Conservation (phyloP, 2,113 vertebrate species). For the Laticauda colubrina region DNA sequence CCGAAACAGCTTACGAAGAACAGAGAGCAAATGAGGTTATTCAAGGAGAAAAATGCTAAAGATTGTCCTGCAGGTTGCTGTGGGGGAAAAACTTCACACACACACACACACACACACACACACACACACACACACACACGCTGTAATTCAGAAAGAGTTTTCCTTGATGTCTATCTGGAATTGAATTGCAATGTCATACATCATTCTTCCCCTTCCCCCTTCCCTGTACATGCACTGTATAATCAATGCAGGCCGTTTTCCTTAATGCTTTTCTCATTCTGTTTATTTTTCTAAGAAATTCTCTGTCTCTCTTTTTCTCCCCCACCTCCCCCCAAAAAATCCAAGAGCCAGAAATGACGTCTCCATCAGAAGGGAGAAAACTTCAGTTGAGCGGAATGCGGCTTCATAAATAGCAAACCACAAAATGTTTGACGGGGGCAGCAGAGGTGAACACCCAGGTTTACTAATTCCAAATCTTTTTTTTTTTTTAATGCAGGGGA, state of each 20-base stretch:
- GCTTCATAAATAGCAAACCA: constrained; percentile 61
- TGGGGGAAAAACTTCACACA: background rate
- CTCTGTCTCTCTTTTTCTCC: background rate
- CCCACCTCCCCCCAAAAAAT: background rate
- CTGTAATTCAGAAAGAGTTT: constrained; percentile 49
- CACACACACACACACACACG: no score
- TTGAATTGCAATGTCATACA: background rate
- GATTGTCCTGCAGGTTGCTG: background rate
- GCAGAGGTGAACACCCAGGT: constrained; percentile 45
- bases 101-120: no score
- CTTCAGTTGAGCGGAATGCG: constrained; percentile 51
- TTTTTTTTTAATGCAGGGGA: background rate
- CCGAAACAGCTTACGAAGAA: background rate
- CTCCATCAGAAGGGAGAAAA: constrained; percentile 47
- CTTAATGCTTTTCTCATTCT: constrained; percentile 62
- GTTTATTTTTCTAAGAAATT: constrained; percentile 58
- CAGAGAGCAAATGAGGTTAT: background rate
- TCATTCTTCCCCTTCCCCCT: background rate
- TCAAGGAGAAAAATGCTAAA: background rate
- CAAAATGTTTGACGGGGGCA: constrained; percentile 44
- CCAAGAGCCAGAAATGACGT: constrained; percentile 61
- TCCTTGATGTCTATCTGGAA: constrained; percentile 34
- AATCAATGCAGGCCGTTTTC: background rate
- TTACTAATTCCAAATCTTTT: background rate
- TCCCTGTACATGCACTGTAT: background rate